phyloP scores from a whole-genome alignment of 2,113 vertebrate species.

The Scalopus aquaticus region DNA sequence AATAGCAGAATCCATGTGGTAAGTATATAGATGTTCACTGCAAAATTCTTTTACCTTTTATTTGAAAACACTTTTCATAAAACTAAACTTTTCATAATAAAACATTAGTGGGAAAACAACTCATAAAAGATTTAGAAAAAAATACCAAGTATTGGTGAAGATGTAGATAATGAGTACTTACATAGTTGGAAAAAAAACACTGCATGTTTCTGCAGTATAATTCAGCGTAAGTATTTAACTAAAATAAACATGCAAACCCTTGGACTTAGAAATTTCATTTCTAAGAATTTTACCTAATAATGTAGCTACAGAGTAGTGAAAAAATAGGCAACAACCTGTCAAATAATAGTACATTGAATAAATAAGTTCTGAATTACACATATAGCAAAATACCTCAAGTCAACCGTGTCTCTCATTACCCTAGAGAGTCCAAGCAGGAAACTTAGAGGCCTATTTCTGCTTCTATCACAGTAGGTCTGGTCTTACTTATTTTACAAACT shows the following conservation, averaged over 20 bases:
- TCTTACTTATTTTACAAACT: background rate
- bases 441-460: background rate
- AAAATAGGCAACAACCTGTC: background rate
- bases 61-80: background rate
- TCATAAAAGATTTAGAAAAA: background rate
- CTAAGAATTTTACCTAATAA: background rate
- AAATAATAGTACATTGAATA: background rate
- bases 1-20: background rate
- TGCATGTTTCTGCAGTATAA: background rate
- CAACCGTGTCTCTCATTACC: background rate
- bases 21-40: background rate
- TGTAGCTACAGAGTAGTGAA: background rate
- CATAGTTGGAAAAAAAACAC: background rate
- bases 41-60: background rate
- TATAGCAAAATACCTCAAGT: background rate
- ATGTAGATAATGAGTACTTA: background rate
- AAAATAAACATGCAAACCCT: background rate
- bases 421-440: background rate
- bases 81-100: conserved; percentile 12
- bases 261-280: background rate
- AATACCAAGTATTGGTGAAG: background rate
- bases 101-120: background rate
- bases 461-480: background rate
- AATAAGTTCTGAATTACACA: background rate
- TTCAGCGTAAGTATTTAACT: background rate